Percentiles rank a stretch among this genome's conserved stretches.
Conservation (phyloP, 2,797 vertebrate genomes). For the Pangasius mekongensis region DNA sequence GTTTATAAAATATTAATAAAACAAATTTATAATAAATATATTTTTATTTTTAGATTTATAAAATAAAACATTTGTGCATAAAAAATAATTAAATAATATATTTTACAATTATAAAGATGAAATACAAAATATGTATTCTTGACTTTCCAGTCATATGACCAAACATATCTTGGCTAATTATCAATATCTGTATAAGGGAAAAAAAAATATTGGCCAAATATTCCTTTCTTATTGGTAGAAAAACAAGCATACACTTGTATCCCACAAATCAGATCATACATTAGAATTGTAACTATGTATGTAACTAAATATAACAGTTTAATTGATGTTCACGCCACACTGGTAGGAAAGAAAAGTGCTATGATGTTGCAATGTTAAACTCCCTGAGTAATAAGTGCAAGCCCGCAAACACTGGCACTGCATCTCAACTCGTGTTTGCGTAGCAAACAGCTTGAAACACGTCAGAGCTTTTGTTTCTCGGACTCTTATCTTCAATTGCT, state of each 20-base stretch:
- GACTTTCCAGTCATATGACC: background rate
- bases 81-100: background rate
- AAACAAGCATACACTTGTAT: background rate
- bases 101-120: background rate
- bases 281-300: background rate
- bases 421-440: conserved; percentile 11
- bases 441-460: conserved; percentile 21
- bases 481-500: conserved; percentile 26
- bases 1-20: background rate
- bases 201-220: background rate
- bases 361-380: no score
- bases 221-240: background rate
- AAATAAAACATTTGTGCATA: background rate
- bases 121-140: background rate
- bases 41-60: no score
- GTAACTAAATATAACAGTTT: background rate
- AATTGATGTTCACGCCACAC: background rate
- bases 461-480: conserved; percentile 26
- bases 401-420: background rate
- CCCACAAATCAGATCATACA: background rate
- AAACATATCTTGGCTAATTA: background rate
- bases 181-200: background rate
- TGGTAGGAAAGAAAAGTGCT: background rate
- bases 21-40: background rate
- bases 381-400: background rate